A percentile compares a stretch with the other conserved stretches of the same genome.
Conservation (phyloP, 2,888 invertebrate genomes). For the Diplazon laetatorius region DNA sequence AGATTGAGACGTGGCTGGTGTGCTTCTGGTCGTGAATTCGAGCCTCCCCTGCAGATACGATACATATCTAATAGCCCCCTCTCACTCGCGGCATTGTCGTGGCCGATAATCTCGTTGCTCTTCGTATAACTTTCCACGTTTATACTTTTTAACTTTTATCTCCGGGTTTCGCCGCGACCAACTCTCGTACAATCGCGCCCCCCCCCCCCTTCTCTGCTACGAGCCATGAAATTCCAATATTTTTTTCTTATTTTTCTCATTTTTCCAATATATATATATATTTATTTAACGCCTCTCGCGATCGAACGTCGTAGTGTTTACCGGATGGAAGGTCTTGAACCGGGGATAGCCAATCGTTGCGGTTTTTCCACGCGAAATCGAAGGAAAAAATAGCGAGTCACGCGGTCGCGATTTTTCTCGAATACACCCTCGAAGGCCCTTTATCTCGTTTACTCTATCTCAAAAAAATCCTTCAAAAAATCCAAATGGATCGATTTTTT, state of each 20-base stretch:
- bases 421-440: too few species aligned
- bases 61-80: slow-evolving; percentile 68
- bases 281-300: neutral
- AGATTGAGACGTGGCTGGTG: slow-evolving; percentile 69
- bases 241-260: slow-evolving; percentile 3
- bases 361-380: slow-evolving; percentile 20
- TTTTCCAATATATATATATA: neutral
- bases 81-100: slow-evolving; percentile 57
- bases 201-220: too few species aligned
- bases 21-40: slow-evolving; percentile 65
- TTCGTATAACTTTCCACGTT: slow-evolving; percentile 27
- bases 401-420: neutral
- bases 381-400: slow-evolving; percentile 64
- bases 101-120: slow-evolving; percentile 63
- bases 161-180: neutral
- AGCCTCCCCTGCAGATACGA: slow-evolving; percentile 50
- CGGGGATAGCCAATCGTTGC: neutral
- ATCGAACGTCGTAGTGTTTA: slow-evolving; percentile 20
- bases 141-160: slow-evolving; percentile 39
- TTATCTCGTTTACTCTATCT: slow-evolving; percentile 28
- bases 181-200: slow-evolving; percentile 4
- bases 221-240: slow-evolving; percentile 14
- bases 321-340: neutral
- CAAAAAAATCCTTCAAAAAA: too few species aligned
- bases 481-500: too few species aligned